Base-by-base conservation (phyloP, 1,140 invertebrate genomes). In the Ceratoteleas bidentatus region DNA sequence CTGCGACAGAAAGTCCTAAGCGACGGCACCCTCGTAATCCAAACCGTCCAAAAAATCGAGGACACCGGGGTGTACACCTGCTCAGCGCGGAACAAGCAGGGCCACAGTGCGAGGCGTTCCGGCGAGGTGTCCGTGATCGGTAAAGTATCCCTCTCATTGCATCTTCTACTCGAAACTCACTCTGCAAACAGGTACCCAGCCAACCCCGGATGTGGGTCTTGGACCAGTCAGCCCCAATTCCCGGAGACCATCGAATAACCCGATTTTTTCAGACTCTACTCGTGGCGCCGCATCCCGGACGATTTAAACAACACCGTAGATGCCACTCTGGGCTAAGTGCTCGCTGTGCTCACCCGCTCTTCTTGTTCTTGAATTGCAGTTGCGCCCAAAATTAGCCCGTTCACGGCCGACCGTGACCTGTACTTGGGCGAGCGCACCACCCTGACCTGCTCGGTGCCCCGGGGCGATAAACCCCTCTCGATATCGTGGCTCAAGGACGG, bases 51-150 rank as follows among this genome's bases (percentile, higher is more conserved):
- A 86, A 96, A 96, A 85, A 90, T 92, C 38, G 92, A 93, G 3
- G 96, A 97, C 89, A 94, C 95, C 0, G 96, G 96, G 0, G 92
- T 94, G 0, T 97, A 97, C 88, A 95, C 95, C 0, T 97, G 96
- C 87, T 94, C 93, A 90, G 94, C 95, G 0, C 90, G 94, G 45
- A 95, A 95, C 88, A 95, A 96, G 81, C 95, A 96, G 88, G 93
- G 95, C 66, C 93, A 95, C 88, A 95, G 93, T 79, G 95, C 95
- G 6, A 91, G 94, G 56, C 92, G 94, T 75, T 95, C 94, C 70
- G 95, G 94, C 43, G 95, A 95, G 88, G 94, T 96, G 62, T 93
- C 93, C 66, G 95, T 96, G 45, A 96, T 95, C 91, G 95, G 95
- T 96, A 93, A 93, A 92, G 81, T 69, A 66, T 85, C 69, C 24